Evolutionary conservation across 2,113 vertebrate species (phyloP).

Genomic region (Elachura formosa): DNA sequence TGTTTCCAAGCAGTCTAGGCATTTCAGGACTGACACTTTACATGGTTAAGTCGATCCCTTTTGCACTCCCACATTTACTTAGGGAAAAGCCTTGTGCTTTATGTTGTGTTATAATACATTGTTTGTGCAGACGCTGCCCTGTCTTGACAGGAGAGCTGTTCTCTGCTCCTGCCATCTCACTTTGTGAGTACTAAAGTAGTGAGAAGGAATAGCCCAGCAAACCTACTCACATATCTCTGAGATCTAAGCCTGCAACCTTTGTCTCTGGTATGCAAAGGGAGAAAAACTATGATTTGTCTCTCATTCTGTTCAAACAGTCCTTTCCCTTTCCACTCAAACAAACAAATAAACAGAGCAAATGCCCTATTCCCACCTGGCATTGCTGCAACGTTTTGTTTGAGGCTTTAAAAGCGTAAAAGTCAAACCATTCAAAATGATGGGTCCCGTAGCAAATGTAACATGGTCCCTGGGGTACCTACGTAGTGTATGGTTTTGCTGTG

Average conservation of each 20-base stretch:
- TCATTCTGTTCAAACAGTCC: not conserved
- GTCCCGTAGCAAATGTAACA: constrained; percentile 38
- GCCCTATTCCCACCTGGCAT: not conserved
- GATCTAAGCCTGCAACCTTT: not conserved
- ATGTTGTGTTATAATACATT: not conserved
- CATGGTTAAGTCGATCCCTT: not conserved
- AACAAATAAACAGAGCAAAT: constrained; percentile 22
- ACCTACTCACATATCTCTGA: not conserved
- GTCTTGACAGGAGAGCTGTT: not conserved
- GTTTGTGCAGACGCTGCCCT: not conserved
- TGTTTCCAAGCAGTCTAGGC: not conserved
- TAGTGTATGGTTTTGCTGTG: not conserved
- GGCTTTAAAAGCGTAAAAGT: constrained; percentile 40
- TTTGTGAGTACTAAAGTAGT: not conserved
- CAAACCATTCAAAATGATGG: constrained; percentile 53
- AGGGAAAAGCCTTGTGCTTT: not conserved
- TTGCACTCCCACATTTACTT: not conserved
- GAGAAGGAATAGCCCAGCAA: not conserved
- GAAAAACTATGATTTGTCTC: not conserved
- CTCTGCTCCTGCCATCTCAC: not conserved
- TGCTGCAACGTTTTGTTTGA: not conserved
- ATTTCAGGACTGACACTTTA: constrained; percentile 5
- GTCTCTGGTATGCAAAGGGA: not conserved
- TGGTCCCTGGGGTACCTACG: not conserved
- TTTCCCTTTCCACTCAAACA: not conserved